phyloP scores from a whole-genome alignment of 2,888 invertebrate genomes.

The Tortricodes alternella region DNA sequence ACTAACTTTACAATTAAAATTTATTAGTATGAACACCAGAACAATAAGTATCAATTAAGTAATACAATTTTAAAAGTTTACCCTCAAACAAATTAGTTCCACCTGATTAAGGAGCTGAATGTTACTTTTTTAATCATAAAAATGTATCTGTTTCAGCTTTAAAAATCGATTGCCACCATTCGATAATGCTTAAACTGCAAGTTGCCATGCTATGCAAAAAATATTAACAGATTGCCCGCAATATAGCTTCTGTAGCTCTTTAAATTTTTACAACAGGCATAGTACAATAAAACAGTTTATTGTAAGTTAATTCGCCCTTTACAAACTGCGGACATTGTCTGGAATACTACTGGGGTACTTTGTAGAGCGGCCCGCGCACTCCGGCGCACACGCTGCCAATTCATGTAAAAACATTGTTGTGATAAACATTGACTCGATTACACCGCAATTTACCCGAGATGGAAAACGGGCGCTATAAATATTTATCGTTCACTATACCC shows the following conservation, averaged over 20 bases:
- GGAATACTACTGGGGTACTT: slow-evolving; percentile 49
- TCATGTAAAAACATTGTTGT: slow-evolving; percentile 67
- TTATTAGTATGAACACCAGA: too few relatives aligned
- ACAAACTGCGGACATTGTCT: slow-evolving; percentile 60
- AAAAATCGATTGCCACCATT: background rate
- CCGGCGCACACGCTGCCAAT: slow-evolving; percentile 43
- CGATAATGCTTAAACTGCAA: slow-evolving; percentile 5
- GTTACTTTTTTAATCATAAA: too few relatives aligned
- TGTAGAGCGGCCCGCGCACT: slow-evolving; percentile 47
- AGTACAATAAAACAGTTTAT: slow-evolving; percentile 72
- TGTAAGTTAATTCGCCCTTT: slow-evolving; percentile 68
- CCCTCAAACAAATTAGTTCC: background rate
- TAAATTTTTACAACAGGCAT: slow-evolving; percentile 57
- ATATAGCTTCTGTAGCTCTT: slow-evolving; percentile 37
- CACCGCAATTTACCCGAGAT: slow-evolving; percentile 70
- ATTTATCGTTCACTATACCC: slow-evolving; percentile 68
- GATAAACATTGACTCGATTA: slow-evolving; percentile 71
- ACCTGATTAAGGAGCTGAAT: too few relatives aligned
- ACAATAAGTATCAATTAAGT: too few relatives aligned
- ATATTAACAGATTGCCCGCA: slow-evolving; percentile 23
- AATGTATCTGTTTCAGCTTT: background rate
- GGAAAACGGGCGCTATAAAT: slow-evolving; percentile 75
- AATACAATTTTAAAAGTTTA: too few relatives aligned
- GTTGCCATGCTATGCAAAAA: slow-evolving; percentile 18
- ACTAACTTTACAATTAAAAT: too few relatives aligned